phyloP scores from a whole-genome alignment of 2,888 invertebrate species.

The Thera britannica region DNA sequence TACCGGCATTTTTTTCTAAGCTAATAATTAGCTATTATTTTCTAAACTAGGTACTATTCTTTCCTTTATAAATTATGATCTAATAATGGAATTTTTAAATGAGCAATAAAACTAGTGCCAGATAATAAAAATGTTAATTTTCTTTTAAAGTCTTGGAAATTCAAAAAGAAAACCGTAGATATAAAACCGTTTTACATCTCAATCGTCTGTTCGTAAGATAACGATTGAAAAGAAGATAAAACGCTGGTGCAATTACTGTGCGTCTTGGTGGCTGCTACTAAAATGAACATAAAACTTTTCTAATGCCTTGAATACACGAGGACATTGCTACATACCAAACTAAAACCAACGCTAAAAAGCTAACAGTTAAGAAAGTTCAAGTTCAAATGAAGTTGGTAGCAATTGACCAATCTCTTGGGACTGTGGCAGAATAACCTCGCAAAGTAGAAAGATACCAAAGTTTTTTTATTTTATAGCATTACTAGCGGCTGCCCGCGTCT shows the following conservation, averaged over 20 bases:
- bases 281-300: constrained; percentile 28
- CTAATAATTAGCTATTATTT: background rate
- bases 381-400: background rate
- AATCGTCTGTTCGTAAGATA: constrained; percentile 26
- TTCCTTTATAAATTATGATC: background rate
- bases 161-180: constrained; percentile 15
- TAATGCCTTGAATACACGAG: constrained; percentile 13
- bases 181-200: constrained; percentile 27
- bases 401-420: background rate
- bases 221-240: constrained; percentile 30
- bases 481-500: too few species aligned
- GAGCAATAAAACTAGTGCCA: background rate
- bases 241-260: constrained; percentile 32
- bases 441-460: background rate
- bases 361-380: background rate
- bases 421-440: background rate
- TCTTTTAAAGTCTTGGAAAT: constrained; percentile 2
- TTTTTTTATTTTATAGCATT: too few species aligned
- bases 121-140: background rate
- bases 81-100: background rate
- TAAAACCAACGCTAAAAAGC: background rate
- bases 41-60: background rate
- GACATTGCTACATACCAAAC: background rate
- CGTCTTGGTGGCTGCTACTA: constrained; percentile 30
- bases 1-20: background rate